Percentiles rank a stretch among this genome's conserved stretches.
Evolutionary conservation across 2,797 vertebrate genomes (phyloP).

Genomic region (Hipposideros larvatus): DNA sequence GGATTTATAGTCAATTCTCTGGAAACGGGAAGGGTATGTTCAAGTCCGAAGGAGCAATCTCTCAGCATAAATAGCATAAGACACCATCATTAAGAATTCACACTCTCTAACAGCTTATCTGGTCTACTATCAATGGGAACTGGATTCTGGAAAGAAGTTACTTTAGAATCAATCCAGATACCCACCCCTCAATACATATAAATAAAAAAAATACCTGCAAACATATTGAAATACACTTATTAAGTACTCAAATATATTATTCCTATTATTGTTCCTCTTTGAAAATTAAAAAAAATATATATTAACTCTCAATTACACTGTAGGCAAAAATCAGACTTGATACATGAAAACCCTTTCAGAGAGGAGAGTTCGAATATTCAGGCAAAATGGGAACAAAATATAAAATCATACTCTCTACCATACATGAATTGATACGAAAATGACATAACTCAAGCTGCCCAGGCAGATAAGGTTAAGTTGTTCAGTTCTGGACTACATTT

Average conservation of each 20-base stretch:
- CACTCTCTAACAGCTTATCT: background rate
- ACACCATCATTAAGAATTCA: background rate
- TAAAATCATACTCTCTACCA: background rate
- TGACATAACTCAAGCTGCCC: background rate
- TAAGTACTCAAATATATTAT: background rate
- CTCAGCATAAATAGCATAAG: background rate
- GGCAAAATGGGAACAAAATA: background rate
- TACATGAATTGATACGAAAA: rapidly evolving
- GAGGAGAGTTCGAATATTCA: background rate
- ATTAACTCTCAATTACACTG: background rate
- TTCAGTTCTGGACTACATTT: background rate
- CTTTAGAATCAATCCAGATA: background rate
- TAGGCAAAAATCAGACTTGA: background rate
- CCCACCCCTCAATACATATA: background rate
- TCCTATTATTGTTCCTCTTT: background rate
- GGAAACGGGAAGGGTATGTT: background rate
- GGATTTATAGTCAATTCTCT: background rate
- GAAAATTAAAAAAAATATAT: background rate
- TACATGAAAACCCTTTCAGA: background rate
- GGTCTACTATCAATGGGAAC: background rate
- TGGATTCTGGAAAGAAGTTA: background rate
- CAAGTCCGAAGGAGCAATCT: background rate
- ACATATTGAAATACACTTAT: background rate
- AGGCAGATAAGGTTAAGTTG: background rate
- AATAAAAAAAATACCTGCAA: background rate